phyloP scores from a whole-genome alignment of 2,113 vertebrate species.

The Alligator mississippiensis region DNA sequence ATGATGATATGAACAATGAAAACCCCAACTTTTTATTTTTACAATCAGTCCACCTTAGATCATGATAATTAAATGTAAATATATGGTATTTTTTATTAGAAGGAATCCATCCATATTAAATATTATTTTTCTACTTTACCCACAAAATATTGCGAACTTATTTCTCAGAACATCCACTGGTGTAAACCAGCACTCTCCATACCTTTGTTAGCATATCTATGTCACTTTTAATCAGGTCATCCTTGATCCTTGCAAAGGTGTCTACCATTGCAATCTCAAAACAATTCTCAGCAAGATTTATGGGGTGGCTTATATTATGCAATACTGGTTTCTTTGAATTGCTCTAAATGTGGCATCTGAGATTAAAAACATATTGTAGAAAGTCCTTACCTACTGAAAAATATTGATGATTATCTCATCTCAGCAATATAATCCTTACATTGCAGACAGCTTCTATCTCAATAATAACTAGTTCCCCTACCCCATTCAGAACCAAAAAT shows the following conservation, averaged over 20 bases:
- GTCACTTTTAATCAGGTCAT: not conserved
- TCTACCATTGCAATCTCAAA: too few relatives aligned
- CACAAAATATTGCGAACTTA: not conserved
- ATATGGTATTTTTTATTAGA: not conserved
- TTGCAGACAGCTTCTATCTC: constrained; percentile 43
- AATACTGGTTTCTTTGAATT: too few relatives aligned
- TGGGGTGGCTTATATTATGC: too few relatives aligned
- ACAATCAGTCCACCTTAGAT: not conserved
- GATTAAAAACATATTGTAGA: constrained; percentile 1
- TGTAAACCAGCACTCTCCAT: not conserved
- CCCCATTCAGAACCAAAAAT: constrained; percentile 28
- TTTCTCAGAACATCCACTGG: not conserved
- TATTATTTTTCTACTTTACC: not conserved
- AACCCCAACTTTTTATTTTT: not conserved
- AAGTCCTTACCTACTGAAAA: not conserved
- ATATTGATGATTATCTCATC: constrained; percentile 32
- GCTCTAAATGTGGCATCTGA: not conserved
- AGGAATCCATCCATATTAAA: too few relatives aligned
- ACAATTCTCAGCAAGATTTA: too few relatives aligned
- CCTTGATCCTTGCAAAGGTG: not conserved
- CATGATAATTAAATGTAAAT: not conserved
- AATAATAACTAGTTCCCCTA: constrained; percentile 12
- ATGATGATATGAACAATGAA: not conserved
- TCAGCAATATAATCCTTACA: constrained; percentile 12
- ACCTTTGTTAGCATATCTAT: not conserved